Conservation (phyloP, 2,797 vertebrate genomes). For the Hippopotamyrus pictus region DNA sequence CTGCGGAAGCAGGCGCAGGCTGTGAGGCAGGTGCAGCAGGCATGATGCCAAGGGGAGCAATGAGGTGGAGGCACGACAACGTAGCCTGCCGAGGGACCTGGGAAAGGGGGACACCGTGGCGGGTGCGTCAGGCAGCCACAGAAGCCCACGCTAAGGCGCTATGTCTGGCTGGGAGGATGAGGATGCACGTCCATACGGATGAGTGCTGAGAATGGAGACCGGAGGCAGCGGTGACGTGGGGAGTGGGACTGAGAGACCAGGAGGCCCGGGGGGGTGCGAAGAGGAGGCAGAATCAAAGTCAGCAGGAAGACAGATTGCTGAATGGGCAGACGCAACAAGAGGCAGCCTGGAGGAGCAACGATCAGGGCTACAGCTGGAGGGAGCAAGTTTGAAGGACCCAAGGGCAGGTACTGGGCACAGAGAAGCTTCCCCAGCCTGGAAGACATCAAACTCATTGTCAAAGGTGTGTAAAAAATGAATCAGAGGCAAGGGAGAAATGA, state of each 20-base stretch:
- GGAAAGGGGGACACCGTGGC: not conserved
- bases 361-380: not conserved
- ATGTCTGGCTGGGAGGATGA: not conserved
- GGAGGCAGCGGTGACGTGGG: not conserved
- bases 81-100: not conserved
- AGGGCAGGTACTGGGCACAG: not conserved
- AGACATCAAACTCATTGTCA: not conserved
- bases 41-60: not conserved
- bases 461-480: not conserved
- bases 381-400: not conserved
- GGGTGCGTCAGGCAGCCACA: not conserved
- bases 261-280: not conserved
- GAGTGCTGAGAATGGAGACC: not conserved
- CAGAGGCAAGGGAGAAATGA: not conserved
- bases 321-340: not conserved
- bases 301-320: not conserved
- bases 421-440: not conserved
- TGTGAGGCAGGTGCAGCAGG: not conserved
- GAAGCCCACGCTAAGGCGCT: not conserved
- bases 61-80: not conserved
- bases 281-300: not conserved
- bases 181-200: not conserved
- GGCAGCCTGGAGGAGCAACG: not conserved
- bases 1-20: not conserved
- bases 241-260: not conserved